Evolutionary conservation across 2,888 invertebrate genomes (phyloP).

Genomic region (Sisyra nigra): DNA sequence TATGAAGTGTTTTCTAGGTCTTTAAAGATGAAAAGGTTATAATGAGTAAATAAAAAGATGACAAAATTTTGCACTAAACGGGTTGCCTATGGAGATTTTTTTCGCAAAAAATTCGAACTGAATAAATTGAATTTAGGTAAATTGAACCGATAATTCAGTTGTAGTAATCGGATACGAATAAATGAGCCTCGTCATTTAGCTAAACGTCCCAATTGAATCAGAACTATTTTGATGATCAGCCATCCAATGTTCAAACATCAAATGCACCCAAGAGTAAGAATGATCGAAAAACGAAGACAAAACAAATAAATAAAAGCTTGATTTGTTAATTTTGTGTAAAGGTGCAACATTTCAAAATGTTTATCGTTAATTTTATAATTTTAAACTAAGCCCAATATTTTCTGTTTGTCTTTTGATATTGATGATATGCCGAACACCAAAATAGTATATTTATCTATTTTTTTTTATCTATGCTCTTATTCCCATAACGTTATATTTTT

Average conservation of each 20-base stretch:
- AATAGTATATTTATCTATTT: constrained; percentile 1
- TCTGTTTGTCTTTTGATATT: background rate
- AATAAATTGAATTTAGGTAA: no score
- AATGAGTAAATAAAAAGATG: no score
- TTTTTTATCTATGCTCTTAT: background rate
- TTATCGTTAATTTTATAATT: background rate
- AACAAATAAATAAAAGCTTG: constrained; percentile 1
- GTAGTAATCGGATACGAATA: no score
- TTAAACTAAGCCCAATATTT: background rate
- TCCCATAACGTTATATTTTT: background rate
- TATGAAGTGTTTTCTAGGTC: no score
- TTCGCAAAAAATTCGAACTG: no score
- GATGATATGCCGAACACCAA: constrained; percentile 5
- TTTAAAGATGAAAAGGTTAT: no score
- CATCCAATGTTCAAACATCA: constrained; percentile 3
- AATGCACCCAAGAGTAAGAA: constrained; percentile 6
- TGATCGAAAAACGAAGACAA: background rate
- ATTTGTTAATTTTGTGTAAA: background rate
- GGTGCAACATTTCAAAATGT: constrained; percentile 1
- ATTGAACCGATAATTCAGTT: no score
- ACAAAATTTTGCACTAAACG: no score
- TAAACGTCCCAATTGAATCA: no score
- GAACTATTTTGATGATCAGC: constrained; percentile 7
- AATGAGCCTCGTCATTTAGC: no score
- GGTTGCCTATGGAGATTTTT: no score